Base-by-base conservation (phyloP, 2,888 invertebrate genomes). In the Abrostola triplasia region DNA sequence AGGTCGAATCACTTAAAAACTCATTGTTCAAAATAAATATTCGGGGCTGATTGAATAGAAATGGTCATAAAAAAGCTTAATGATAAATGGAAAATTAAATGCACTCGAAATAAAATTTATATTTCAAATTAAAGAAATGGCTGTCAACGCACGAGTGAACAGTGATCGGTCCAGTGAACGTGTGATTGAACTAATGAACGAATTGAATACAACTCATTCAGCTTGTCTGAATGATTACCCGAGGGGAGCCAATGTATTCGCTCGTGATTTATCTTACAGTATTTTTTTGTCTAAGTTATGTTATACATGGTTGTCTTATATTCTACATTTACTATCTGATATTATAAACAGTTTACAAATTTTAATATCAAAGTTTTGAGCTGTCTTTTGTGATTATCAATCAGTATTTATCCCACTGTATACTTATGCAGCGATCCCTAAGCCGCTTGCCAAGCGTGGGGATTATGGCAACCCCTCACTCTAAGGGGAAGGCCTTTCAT, bases 101-200 rank as follows among this genome's bases (percentile, higher is more conserved):
- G 24, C 44, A 47, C 13, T 47, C 49, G 35, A 36, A 36, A 49
- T 49, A 24, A 35, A 48, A 48, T 36, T 4, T 38, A 11, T 24
- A 40, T n/a, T 12, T 41, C 10, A 40, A 54, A 57, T 53, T 36
- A 12, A 64, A 61, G 60, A 66, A 60, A 52, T 35, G 10, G 13
- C 10, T 40, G 56, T 24, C 5, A 63, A 52, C 56, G 56, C 57
- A 61, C 36, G 52, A 67, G 36, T 64, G 64, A 70, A 55, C 58
- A 78, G 37, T 53, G 54, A 61, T 57, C 61, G 37, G 61, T 48
- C 47, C 57, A 61, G 35, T 63, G 67, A 56, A 67, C 48, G 65
- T 51, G 38, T 49, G 47, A 64, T 41, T 62, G 59, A 72, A 72
- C 64, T 75, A 72, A 78, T 72, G 69, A 75, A 64, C 40, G 59